phyloP scores from a whole-genome alignment of 1,140 invertebrate genomes.

The Calosoma granatense region DNA sequence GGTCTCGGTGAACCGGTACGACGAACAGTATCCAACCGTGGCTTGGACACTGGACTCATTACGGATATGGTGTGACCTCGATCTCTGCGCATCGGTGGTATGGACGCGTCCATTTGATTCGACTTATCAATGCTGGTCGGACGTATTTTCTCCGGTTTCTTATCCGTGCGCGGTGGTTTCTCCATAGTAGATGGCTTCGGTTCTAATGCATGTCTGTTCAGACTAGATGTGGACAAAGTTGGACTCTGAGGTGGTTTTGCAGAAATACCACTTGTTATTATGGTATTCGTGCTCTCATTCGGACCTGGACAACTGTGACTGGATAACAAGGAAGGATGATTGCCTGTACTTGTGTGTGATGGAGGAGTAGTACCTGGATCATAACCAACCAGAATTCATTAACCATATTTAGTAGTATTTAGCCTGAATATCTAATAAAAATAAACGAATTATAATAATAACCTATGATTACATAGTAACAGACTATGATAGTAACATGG shows the following conservation, averaged over 20 bases:
- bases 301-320: constrained; percentile 31
- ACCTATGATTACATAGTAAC: background rate
- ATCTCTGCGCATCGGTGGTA: constrained; percentile 49
- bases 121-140: background rate
- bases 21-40: constrained; percentile 32
- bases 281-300: background rate
- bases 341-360: constrained; percentile 17
- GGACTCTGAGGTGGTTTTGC: constrained; percentile 33
- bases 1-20: constrained; percentile 35
- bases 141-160: background rate
- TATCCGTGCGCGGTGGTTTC: background rate
- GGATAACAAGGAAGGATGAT: constrained; percentile 28
- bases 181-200: background rate
- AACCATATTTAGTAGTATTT: background rate
- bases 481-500: background rate
- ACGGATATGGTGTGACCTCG: constrained; percentile 78
- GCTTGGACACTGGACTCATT: constrained; percentile 51
- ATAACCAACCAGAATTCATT: background rate
- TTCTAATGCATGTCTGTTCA: constrained; percentile 21
- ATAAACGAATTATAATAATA: background rate
- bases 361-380: constrained; percentile 41
- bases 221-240: constrained; percentile 30
- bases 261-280: background rate
- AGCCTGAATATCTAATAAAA: background rate
- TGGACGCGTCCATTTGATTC: constrained; percentile 32